Evolutionary conservation across 2,797 vertebrate species (phyloP), one percentile per base, ranked within the genome.

Genomic region (Steatocranus sp.): DNA sequence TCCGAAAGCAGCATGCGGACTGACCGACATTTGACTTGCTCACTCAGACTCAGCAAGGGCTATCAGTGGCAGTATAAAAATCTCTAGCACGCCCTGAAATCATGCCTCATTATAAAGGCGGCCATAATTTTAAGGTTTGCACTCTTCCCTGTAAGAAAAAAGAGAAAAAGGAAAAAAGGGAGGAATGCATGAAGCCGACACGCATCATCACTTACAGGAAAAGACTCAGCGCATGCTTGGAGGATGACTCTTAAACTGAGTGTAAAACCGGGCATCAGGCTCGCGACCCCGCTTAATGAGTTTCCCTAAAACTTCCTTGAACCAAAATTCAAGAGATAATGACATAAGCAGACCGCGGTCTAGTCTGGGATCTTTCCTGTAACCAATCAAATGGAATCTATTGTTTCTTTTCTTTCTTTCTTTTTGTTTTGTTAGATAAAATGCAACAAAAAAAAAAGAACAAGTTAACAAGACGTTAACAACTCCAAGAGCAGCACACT

Each of bases 161-260:
- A 86, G 15, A 86, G 83, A 76, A 80, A 86, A 61, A 1, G 30
- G 56, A 34, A 83, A 87, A 20, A 81, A 87, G 20, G 75, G 85
- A 86, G 87, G 78, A 81, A 86, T 86, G 78, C 75, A 88, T 50
- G 75, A 90, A 87, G 85, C 76, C 82, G 61, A 90, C 85, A 88
- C 68, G 82, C 88, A 91, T 91, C 89, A 91, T 91, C 89, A 85
- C 86, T 93, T 87, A 88, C 89, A 80, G 91, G 89, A 85, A 90
- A 78, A 77, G 79, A 54, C 81, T 54, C 92, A 86, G 87, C 89
- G 89, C 88, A 30, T 89, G 87, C 83, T 83, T 88, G 36, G 38
- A 78, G 80, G 82, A 87, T 89, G 94, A 91, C 41, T 86, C 70
- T 61, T 51, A 11, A 50, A 46, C 34, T n/a, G 63, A 12, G 36